Evolutionary conservation across 2,113 vertebrate species (phyloP), one percentile per base, ranked within the genome.

Genomic region (Leptosomus discolor): DNA sequence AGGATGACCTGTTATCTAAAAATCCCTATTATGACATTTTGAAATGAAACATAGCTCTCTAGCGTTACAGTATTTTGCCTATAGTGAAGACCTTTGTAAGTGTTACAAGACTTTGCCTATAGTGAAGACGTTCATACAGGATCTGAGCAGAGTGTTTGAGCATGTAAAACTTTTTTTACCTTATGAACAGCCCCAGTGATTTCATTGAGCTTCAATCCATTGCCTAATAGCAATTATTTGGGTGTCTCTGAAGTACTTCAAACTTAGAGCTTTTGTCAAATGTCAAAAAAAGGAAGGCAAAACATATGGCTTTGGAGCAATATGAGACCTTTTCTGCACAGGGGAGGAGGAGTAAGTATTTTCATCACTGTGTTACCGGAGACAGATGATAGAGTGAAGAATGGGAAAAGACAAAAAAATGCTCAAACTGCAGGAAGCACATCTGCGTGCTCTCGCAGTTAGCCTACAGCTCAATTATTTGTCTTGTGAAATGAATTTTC

Each of bases 401-500:
- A 87, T 12, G 24, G 29, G 39, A 82, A 73, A 94, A 94, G 63
- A 43, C n/a, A 68, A 88, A 91, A 79, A 70, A 71, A 30, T 9
- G 4, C 54, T 76, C 53, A 48, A 85, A 60, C 36, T 53, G 41
- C 50, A 80, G 67, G 67, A 92, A 90, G 53, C 75, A 83, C 92
- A 96, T 78, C 79, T 95, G 91, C 88, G 82, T 57, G 61, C 53
- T 88, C 57, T 75, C 70, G 36, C 57, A 61, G 73, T 88, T 96
- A 80, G 81, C 90, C 93, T 84, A 73, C 64, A 97, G 94, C 94
- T 96, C 81, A 77, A 56, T 94, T 96, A 96, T 95, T 94, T 85
- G 80, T 95, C 71, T 90, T 84, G 53, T 92, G 89, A 95, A 97
- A 95, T 26, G 15, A 46, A 85, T 96, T 97, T 97, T 96, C 94